Evolutionary conservation across 2,888 invertebrate species (phyloP).

Genomic region (Tiphia femorata): DNA sequence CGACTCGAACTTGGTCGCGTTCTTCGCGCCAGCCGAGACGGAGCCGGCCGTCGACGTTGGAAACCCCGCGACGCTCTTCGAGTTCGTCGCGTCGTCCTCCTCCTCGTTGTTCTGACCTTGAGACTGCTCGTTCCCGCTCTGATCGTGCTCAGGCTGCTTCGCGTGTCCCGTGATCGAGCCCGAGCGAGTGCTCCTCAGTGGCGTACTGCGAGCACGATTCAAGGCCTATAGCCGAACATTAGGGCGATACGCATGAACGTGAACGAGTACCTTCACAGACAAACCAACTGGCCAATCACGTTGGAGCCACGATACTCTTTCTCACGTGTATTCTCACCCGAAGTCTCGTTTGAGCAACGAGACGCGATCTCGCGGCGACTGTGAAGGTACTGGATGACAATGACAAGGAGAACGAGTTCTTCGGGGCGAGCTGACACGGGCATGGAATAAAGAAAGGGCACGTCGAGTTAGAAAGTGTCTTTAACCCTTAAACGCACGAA

Average conservation of each 20-base stretch:
- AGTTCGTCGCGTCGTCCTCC: conserved; percentile 25
- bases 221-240: conserved; percentile 69
- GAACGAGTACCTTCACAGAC: conserved; percentile 65
- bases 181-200: conserved; percentile 62
- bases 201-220: conserved; percentile 67
- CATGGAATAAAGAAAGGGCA: too few relatives aligned
- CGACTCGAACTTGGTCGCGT: conserved; percentile 58
- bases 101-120: conserved; percentile 34
- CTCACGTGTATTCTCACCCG: neutral
- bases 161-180: conserved; percentile 55
- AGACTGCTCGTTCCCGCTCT: conserved; percentile 20
- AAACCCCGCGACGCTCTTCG: conserved; percentile 39
- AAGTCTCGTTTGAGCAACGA: neutral
- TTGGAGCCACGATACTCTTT: conserved; percentile 16
- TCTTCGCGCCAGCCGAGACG: conserved; percentile 33
- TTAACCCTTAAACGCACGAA: too few relatives aligned
- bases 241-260: conserved; percentile 67
- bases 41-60: conserved; percentile 33
- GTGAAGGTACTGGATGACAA: conserved; percentile 49
- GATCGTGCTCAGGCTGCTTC: conserved; percentile 48
- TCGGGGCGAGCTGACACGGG: too few relatives aligned
- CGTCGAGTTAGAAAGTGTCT: too few relatives aligned
- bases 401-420: conserved; percentile 40
- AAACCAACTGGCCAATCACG: too few relatives aligned
- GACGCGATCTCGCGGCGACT: too few relatives aligned